A percentile compares a stretch with the other conserved stretches of the same genome.
Evolutionary conservation across 2,113 vertebrate genomes (phyloP).

Genomic region (Carassius auratus): DNA sequence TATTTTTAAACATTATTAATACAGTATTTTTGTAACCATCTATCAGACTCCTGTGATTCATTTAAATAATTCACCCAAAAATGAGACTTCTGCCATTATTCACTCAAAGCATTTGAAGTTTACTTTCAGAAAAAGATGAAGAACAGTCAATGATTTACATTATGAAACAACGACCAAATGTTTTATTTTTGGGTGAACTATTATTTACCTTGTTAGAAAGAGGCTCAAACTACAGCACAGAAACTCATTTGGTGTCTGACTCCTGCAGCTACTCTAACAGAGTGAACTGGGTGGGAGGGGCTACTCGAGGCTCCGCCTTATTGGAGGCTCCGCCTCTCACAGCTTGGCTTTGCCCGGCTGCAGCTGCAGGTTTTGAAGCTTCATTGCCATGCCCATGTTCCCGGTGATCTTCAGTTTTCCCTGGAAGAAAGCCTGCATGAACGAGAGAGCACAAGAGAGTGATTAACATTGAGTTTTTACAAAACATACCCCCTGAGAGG

Average conservation of each 20-base stretch:
- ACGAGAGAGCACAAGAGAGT: neutral
- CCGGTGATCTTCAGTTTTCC: constrained; percentile 94
- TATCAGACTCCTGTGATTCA: neutral
- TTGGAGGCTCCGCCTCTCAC: constrained; percentile 65
- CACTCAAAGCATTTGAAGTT: neutral
- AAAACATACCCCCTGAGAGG: neutral
- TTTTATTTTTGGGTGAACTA: neutral
- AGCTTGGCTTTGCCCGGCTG: constrained; percentile 90
- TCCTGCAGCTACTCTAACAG: constrained; percentile 8
- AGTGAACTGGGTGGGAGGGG: neutral
- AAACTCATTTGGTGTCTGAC: neutral
- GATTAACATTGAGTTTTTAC: neutral
- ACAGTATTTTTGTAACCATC: neutral
- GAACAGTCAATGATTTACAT: neutral
- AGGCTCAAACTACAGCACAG: neutral
- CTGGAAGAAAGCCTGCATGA: constrained; percentile 90
- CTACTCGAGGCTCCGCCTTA: neutral
- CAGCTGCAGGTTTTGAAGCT: constrained; percentile 92
- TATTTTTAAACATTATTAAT: neutral
- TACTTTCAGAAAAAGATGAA: neutral
- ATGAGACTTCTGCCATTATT: neutral
- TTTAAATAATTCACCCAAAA: constrained; percentile 24
- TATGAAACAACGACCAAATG: neutral
- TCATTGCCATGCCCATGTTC: constrained; percentile 96
- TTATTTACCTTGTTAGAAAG: neutral